phyloP scores from a whole-genome alignment of 2,113 vertebrate species.

The Elaphurus davidianus region DNA sequence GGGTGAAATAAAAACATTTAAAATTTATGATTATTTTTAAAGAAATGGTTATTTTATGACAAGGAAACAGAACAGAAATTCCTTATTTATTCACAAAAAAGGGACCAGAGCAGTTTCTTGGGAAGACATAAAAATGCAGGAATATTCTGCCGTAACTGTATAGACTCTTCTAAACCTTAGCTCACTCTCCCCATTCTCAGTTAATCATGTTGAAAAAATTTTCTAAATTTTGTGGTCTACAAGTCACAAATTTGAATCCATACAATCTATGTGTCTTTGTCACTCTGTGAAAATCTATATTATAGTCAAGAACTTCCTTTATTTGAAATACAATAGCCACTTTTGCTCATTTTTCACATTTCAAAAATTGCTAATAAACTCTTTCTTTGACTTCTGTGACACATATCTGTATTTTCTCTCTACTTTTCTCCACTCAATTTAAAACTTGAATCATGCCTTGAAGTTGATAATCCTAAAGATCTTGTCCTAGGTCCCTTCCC shows the following conservation, averaged over 20 bases:
- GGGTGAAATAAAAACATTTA: background rate
- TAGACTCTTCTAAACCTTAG: background rate
- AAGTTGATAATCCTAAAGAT: background rate
- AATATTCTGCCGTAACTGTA: background rate
- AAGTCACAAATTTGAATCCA: background rate
- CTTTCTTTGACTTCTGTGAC: background rate
- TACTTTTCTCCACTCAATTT: background rate
- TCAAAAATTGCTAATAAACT: background rate
- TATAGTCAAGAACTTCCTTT: background rate
- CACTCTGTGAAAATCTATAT: background rate
- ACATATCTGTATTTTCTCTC: background rate
- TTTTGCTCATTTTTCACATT: background rate
- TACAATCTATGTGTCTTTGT: background rate
- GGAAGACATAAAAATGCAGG: background rate
- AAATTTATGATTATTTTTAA: background rate
- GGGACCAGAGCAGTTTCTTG: background rate
- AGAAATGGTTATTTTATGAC: background rate
- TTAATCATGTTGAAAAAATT: background rate
- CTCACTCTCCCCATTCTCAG: background rate
- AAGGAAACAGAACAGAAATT: background rate
- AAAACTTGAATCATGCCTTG: background rate
- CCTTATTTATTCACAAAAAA: background rate
- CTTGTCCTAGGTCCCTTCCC: accelerated
- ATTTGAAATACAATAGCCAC: background rate
- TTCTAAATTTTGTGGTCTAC: background rate